Base-by-base conservation (phyloP, 2,113 vertebrate species). In the Apodemus sylvaticus region DNA sequence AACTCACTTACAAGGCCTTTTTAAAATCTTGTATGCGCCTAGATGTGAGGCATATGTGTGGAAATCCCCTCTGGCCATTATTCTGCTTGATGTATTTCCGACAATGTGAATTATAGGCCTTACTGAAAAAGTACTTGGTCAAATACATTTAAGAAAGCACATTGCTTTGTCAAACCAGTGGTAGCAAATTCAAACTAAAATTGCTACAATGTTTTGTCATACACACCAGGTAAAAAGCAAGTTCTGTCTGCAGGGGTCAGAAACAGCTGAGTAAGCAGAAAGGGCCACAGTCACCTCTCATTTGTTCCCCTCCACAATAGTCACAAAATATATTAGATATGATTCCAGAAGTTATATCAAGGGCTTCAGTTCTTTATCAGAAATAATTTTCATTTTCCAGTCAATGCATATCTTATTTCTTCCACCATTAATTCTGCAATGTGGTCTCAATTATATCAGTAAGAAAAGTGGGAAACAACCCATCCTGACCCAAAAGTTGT, bases 351-450 rank as follows among this genome's bases (percentile, higher is more conserved):
- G 96, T 97, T 96, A 58, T 77, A 98, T 96, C 81, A 98, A 98
- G 74, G 94, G n/a, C 68, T 98, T 97, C 90, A 94, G 92, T 93
- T 97, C 97, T 98, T 97, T 97, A 98, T 97, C 97, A 98, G 98
- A 98, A 98, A 98, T 98, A 98, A 98, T 98, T 98, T 98, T 97
- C 89, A 98, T 98, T 99, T 99, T 98, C 98, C 98, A 98, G 97
- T 98, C 98, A 98, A 98, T 98, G 98, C 97, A 62, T 98, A 98
- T 98, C 98, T 98, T 99, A 99, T 98, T 99, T 99, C 97, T 98
- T 98, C 98, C 98, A 98, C 97, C 98, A 99, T 98, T 99, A 98
- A 98, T 98, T 98, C 98, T 98, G 96, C 98, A 98, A 96, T 97
- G 96, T 97, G 95, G 97, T 98, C 98, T 98, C 98, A 98, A 98